These are phyloP conservation scores for Monopis laevigella DNA, from an alignment of 2,888 invertebrate genomes.

Conservation along the genomic window DNA sequence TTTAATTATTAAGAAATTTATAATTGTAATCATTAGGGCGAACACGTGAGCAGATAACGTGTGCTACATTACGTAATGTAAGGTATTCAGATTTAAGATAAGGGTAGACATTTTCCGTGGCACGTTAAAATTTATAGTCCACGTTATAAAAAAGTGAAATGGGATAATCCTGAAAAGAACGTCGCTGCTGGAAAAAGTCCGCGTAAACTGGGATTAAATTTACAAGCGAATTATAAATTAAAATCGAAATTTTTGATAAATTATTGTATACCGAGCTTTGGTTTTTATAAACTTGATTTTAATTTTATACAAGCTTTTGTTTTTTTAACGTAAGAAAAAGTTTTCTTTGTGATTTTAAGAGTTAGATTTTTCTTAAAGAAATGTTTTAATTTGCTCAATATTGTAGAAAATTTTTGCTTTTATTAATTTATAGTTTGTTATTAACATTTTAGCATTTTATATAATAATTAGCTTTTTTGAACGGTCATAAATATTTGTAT, in stretches of 20 bases:
- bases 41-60: constrained; percentile 11
- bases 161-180: constrained; percentile 13
- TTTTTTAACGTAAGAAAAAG: too few species aligned
- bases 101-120: constrained; percentile 30
- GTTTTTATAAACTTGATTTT: too few species aligned
- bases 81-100: constrained; percentile 31
- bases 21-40: constrained; percentile 28
- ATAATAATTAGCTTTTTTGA: too few species aligned
- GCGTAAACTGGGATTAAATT: constrained; percentile 13
- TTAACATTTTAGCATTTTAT: too few species aligned
- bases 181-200: constrained; percentile 9
- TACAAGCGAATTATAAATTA: constrained; percentile 12
- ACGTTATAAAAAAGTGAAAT: constrained; percentile 18
- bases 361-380: too few species aligned
- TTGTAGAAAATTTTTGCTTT: too few species aligned
- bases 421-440: too few species aligned
- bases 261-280: too few species aligned
- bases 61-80: constrained; percentile 8
- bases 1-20: constrained; percentile 29
- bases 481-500: too few species aligned
- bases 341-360: too few species aligned
- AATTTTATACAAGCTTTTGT: too few species aligned
- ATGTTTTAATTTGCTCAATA: too few species aligned
- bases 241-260: constrained; percentile 12
- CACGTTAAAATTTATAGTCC: constrained; percentile 37